These are phyloP conservation scores for Trachythela sp. DNA, from an alignment of 64 coral and sea anemone species.

Conservation along the genomic window DNA sequence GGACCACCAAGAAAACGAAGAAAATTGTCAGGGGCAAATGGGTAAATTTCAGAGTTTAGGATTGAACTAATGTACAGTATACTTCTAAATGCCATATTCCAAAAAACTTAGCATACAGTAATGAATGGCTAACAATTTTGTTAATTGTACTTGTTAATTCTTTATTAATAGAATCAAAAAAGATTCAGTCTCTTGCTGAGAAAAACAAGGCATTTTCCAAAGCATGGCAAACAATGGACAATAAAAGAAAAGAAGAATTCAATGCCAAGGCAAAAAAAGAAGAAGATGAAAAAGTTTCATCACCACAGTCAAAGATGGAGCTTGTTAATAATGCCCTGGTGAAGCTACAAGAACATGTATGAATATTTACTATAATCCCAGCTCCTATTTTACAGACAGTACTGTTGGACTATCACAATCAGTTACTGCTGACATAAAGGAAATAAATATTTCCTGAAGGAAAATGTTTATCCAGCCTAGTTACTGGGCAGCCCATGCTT, in stretches of 20 bases:
- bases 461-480: no score
- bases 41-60: neutral
- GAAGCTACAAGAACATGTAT: constrained; percentile 5
- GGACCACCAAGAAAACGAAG: neutral
- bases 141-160: no score
- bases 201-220: neutral
- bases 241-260: neutral
- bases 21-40: neutral
- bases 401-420: no score
- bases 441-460: no score
- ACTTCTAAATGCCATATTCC: no score
- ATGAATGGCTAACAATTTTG: no score
- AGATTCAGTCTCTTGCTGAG: neutral
- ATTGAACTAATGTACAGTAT: no score
- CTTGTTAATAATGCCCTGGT: neutral
- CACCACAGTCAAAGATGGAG: neutral
- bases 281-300: neutral
- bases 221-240: neutral
- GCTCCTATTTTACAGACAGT: no score
- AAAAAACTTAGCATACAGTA: no score
- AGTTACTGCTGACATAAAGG: no score
- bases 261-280: neutral
- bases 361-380: neutral
- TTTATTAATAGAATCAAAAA: neutral
- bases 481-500: no score